Percentiles rank a stretch among this genome's conserved stretches.
phyloP scores from a whole-genome alignment of 2,113 vertebrate species.

The Bolborhynchus lineola region DNA sequence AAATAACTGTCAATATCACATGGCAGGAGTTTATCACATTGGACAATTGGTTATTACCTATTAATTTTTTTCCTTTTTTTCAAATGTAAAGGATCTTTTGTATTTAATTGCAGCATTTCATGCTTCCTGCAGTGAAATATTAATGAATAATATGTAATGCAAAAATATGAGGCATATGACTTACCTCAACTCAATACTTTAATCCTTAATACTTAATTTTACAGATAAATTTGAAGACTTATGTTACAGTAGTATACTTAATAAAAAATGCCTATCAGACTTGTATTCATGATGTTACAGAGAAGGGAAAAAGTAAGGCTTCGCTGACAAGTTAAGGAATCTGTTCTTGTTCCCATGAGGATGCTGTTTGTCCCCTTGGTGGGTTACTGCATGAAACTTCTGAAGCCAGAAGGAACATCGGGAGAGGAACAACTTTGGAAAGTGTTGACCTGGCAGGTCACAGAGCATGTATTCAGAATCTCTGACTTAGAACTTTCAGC shows the following conservation, averaged over 20 bases:
- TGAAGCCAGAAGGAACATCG: not conserved
- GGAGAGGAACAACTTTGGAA: not conserved
- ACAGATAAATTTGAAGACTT: not conserved
- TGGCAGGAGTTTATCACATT: not conserved
- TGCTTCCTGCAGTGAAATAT: not conserved
- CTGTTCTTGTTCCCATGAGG: not conserved
- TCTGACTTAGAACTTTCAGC: not conserved
- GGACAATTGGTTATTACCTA: not conserved
- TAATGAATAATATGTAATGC: not conserved
- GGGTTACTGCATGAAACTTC: not conserved
- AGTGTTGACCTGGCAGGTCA: not conserved
- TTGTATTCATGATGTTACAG: not conserved
- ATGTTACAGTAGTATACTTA: not conserved
- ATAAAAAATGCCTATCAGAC: not conserved
- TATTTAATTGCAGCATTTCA: not conserved
- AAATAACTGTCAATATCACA: not conserved
- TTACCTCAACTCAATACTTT: not conserved
- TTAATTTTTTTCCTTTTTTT: not conserved
- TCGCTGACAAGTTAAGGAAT: not conserved
- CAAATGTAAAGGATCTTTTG: not conserved
- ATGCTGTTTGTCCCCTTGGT: not conserved
- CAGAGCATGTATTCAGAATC: not conserved
- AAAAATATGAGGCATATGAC: not conserved
- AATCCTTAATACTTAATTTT: not conserved
- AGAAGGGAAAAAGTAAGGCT: not conserved